phyloP scores from a whole-genome alignment of 2,797 vertebrate species.

The Acanthurus lineatus region DNA sequence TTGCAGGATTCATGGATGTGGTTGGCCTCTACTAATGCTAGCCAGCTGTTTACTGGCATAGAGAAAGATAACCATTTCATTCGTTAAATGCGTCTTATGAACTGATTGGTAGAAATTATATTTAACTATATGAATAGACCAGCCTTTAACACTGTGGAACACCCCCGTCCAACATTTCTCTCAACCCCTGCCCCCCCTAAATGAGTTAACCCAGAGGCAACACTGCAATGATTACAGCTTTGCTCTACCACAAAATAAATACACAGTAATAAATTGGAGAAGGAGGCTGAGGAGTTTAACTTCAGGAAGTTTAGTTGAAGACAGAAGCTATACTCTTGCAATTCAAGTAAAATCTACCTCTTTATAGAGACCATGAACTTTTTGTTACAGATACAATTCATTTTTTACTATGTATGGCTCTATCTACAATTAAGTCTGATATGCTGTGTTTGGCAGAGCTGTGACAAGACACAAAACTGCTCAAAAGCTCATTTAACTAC shows the following conservation, averaged over 20 bases:
- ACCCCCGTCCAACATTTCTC: no score
- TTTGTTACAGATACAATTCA: background rate
- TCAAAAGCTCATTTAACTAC: background rate
- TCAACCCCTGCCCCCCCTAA: no score
- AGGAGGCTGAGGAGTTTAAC: no score
- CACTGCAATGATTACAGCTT: background rate
- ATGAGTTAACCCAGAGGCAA: no score
- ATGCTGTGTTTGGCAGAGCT: background rate
- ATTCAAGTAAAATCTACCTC: background rate
- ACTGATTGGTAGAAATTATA: no score
- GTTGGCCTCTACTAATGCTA: no score
- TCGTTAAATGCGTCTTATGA: no score
- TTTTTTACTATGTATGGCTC: background rate
- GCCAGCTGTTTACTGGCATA: no score
- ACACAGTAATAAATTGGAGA: background rate
- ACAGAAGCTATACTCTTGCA: background rate
- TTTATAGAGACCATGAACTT: background rate
- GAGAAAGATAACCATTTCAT: no score
- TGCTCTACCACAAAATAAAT: background rate
- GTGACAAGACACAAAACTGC: background rate
- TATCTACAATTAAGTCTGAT: background rate
- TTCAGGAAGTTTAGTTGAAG: background rate
- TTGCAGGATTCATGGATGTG: no score
- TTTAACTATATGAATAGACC: no score
- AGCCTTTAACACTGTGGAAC: no score